Conservation (phyloP, 2,113 vertebrate genomes). For the Phocoena sinus region DNA sequence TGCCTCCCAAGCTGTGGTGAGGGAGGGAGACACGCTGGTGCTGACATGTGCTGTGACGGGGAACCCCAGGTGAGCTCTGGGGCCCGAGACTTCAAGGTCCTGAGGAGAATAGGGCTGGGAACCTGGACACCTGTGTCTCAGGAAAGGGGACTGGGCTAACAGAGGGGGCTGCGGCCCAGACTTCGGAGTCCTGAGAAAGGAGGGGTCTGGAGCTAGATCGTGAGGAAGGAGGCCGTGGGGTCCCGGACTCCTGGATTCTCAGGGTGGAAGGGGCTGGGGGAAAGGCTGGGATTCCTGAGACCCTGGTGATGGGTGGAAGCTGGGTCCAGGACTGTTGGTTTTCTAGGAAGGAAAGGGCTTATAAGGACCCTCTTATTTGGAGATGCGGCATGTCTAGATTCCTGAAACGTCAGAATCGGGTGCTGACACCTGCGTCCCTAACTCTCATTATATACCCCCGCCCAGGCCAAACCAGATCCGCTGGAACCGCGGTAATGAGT, state of each 20-base stretch:
- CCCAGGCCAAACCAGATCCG: constrained; percentile 87
- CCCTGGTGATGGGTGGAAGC: background rate
- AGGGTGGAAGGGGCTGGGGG: background rate
- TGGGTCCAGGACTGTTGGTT: background rate
- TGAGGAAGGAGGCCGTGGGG: background rate
- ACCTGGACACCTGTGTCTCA: background rate
- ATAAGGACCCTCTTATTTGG: background rate
- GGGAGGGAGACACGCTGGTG: constrained; percentile 90
- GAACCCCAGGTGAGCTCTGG: constrained; percentile 88
- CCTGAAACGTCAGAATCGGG: background rate
- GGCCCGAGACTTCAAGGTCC: background rate
- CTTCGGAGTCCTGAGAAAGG: background rate
- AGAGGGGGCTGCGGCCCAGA: background rate
- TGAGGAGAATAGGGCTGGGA: background rate
- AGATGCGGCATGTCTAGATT: background rate
- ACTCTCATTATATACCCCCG: background rate
- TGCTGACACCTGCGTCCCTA: background rate
- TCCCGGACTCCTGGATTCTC: background rate
- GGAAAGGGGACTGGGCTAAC: background rate
- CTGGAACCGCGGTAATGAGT: constrained; percentile 92
- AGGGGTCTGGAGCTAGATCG: background rate
- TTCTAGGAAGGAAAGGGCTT: background rate
- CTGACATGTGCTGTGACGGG: constrained; percentile 88
- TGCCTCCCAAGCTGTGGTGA: constrained; percentile 86
- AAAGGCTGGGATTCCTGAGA: background rate